These are phyloP conservation scores for Doryteuthis pealeii DNA, from an alignment of 1,140 invertebrate species.

Conservation along the genomic window DNA sequence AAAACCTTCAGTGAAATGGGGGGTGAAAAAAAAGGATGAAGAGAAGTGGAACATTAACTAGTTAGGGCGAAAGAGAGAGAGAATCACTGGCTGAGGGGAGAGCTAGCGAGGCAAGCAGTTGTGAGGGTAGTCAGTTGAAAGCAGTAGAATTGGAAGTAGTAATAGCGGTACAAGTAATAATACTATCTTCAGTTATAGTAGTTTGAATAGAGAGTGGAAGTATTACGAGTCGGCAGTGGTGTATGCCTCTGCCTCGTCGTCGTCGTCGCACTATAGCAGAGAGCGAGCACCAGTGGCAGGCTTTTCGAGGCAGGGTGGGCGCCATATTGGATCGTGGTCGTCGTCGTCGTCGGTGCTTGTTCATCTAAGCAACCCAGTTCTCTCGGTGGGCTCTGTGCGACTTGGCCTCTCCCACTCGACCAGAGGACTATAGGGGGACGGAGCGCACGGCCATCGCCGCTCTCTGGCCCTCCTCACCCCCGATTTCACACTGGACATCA, in stretches of 20 bases:
- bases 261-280: not conserved
- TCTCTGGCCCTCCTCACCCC: not conserved
- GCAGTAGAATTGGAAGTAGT: too few relatives aligned
- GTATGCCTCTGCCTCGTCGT: not conserved
- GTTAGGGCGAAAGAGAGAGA: not conserved
- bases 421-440: not conserved
- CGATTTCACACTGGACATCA: not conserved
- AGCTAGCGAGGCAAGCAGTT: not conserved
- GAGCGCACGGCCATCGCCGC: not conserved
- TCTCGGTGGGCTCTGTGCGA: slow-evolving; percentile 3
- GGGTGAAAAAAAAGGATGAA: too few relatives aligned
- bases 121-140: not conserved
- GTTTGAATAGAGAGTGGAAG: too few relatives aligned
- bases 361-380: too few relatives aligned
- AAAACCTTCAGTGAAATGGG: too few relatives aligned
- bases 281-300: not conserved
- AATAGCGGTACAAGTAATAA: too few relatives aligned
- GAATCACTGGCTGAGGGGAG: not conserved
- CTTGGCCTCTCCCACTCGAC: slow-evolving; percentile 2
- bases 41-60: not conserved
- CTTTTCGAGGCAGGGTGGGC: not conserved
- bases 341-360: not conserved
- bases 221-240: not conserved
- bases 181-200: too few relatives aligned
- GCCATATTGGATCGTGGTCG: slow-evolving; percentile 12